Base-by-base conservation (phyloP, 1,140 invertebrate species). In the Trachymyrmex septentrionalis region DNA sequence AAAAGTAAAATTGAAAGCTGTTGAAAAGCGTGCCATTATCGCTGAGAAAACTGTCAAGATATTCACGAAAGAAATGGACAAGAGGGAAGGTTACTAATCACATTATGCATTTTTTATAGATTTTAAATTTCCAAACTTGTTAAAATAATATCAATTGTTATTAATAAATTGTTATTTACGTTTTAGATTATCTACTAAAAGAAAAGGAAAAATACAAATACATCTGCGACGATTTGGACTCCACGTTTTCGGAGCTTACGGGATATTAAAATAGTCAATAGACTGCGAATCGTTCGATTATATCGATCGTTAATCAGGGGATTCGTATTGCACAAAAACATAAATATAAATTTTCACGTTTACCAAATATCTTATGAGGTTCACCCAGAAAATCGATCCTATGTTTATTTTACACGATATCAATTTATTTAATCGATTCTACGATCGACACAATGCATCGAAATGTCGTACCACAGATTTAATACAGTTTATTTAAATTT, bases 1-100 rank as follows among this genome's bases (percentile, higher is more conserved):
- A 88, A 97, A 97, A 87, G 95, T 96, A 75, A 97, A 97, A 94
- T 95, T 98, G 64, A 97, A 97, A 94, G 96, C 97, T 96, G 97
- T 97, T 95, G 98, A 98, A 94, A 97, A 97, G 92, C 96, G 98
- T 90, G 97, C 97, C 91, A 97, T 97, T 93, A 97, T 97, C 92
- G 97, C 97, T 88, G 98, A 98, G 94, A 97, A 98, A 93, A 97
- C 97, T 71, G 97, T 98, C 80, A 97, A 98, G 95, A 97, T 98
- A 86, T 95, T 98, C 86, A 97, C 98, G 95, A 98, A 98, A 95
- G 98, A 98, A 94, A 96, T 98, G 90, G 98, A 98, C 96, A 96
- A 97, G 96, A 96, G 98, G 92, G 98, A 98, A 97, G 97, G 98
- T 98, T 98, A 87, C 24, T 38, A 59, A 59, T 53, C 63, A 12